Conservation (phyloP, 2,888 invertebrate genomes). For the Zaprionus bogoriensis region DNA sequence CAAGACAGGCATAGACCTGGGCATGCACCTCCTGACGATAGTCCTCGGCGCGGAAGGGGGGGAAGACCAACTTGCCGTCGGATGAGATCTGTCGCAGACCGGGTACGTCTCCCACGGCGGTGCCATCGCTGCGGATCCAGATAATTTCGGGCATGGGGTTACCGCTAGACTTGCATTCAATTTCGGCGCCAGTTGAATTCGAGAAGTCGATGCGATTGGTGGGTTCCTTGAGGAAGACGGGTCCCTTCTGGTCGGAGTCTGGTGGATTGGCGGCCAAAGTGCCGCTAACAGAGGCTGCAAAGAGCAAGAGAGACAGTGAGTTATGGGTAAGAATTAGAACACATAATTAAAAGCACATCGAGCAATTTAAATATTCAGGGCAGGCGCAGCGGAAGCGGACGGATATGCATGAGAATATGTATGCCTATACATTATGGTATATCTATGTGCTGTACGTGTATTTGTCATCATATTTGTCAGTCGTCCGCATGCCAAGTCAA, state of each 20-base stretch:
- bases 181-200: slow-evolving; percentile 95
- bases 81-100: slow-evolving; percentile 93
- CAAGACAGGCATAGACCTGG: slow-evolving; percentile 95
- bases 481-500: slow-evolving; percentile 41
- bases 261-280: slow-evolving; percentile 80
- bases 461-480: slow-evolving; percentile 53
- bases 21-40: slow-evolving; percentile 97
- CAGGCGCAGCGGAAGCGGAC: slow-evolving; percentile 54
- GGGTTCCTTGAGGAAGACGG: slow-evolving; percentile 95
- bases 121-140: slow-evolving; percentile 96
- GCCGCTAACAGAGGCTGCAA: slow-evolving; percentile 44
- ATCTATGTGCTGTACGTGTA: slow-evolving; percentile 3
- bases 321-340: slow-evolving; percentile 19
- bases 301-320: not conserved
- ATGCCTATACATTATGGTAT: not conserved
- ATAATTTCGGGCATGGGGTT: slow-evolving; percentile 95
- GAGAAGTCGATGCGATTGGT: slow-evolving; percentile 96
- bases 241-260: slow-evolving; percentile 92
- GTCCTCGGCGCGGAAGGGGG: slow-evolving; percentile 96
- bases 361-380: slow-evolving; percentile 36
- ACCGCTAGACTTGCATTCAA: slow-evolving; percentile 95
- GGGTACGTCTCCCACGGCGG: slow-evolving; percentile 94
- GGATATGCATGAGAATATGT: slow-evolving; percentile 1
- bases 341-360: slow-evolving; percentile 33
- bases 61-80: slow-evolving; percentile 96